Evolutionary conservation across 2,113 vertebrate species (phyloP).

Genomic region (Hiodon alosoides): DNA sequence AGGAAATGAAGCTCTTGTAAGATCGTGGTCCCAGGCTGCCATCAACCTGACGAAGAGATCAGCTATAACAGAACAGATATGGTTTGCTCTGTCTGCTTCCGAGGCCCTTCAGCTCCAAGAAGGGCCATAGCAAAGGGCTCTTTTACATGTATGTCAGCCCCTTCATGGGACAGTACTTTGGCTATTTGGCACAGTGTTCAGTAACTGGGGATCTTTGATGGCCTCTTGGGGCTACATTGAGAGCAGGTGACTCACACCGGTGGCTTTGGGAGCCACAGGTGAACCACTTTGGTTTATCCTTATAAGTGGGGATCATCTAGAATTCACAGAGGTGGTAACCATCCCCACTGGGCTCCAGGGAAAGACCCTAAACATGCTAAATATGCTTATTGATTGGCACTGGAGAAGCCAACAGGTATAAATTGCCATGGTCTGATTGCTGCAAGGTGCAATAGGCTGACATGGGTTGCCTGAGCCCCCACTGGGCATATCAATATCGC

Average conservation of each 20-base stretch:
- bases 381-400: neutral
- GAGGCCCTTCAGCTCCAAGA: no score
- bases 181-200: no score
- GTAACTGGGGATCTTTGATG: no score
- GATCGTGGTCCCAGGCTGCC: no score
- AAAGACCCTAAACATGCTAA: neutral
- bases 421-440: neutral
- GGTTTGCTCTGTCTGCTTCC: no score
- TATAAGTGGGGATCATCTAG: neutral
- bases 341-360: neutral
- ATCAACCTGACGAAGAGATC: no score
- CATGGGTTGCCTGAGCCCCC: neutral
- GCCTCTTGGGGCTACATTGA: no score
- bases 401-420: neutral
- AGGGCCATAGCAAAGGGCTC: no score
- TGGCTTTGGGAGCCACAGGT: neutral
- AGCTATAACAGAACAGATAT: no score
- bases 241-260: no score
- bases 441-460: neutral
- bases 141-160: no score
- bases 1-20: neutral
- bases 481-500: neutral
- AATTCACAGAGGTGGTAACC: neutral
- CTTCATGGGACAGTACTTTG: no score
- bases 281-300: neutral